These are phyloP conservation scores for Theodoxus fluviatilis DNA, from an alignment of 2,888 invertebrate species.

Conservation along the genomic window DNA sequence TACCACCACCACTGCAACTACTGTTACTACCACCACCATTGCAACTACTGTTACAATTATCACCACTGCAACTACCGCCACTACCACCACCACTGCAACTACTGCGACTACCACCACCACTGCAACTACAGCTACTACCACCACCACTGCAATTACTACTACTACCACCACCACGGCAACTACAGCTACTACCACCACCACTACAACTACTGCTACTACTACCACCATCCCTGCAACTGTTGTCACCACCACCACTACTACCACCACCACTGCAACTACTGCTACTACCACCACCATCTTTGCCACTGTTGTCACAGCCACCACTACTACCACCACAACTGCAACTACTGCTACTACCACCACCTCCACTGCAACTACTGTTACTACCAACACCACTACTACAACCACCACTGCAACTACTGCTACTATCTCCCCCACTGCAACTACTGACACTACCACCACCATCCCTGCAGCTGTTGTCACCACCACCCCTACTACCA, in stretches of 20 bases:
- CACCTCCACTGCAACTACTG: neutral
- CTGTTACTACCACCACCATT: conserved; percentile 8
- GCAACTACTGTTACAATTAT: conserved; percentile 9
- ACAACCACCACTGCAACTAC: neutral
- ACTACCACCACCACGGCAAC: neutral
- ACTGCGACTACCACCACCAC: too few species aligned
- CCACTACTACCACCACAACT: neutral
- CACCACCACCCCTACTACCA: neutral
- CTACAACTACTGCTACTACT: neutral
- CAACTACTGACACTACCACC: neutral
- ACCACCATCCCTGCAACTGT: neutral
- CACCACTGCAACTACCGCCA: conserved; percentile 3
- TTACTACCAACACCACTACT: neutral
- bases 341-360: neutral
- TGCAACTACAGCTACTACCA: too few species aligned
- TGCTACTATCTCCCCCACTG: neutral
- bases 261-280: neutral
- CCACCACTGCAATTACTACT: too few species aligned
- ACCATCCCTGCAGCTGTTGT: neutral
- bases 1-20: conserved; percentile 9
- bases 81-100: conserved; percentile 12
- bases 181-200: neutral
- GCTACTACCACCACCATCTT: neutral
- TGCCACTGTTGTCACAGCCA: neutral
- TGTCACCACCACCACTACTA: neutral